A percentile compares a stretch with the other conserved stretches of the same genome.
phyloP scores from a whole-genome alignment of 2,113 vertebrate genomes.

The Cololabis saira region DNA sequence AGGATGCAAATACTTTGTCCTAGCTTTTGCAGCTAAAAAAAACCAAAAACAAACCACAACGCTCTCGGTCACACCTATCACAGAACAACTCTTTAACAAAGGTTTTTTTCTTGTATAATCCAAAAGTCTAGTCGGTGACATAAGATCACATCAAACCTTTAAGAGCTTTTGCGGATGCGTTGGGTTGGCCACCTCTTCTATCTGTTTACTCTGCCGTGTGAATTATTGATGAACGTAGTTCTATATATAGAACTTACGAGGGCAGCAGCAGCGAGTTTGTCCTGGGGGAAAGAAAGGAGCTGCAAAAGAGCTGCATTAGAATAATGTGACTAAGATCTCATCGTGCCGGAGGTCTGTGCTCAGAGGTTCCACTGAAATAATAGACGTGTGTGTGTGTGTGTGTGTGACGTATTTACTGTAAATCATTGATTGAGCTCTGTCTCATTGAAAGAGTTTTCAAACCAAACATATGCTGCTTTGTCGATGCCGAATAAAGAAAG shows the following conservation, averaged over 20 bases:
- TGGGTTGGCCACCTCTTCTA: constrained; percentile 37
- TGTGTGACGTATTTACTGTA: neutral
- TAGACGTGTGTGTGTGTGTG: neutral
- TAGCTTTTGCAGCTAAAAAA: neutral
- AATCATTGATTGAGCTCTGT: constrained; percentile 6
- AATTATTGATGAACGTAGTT: constrained; percentile 65
- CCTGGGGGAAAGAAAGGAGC: constrained; percentile 41
- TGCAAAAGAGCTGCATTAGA: constrained; percentile 43
- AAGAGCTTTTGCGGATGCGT: constrained; percentile 39
- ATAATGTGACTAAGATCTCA: constrained; percentile 16
- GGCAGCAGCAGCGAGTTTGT: constrained; percentile 43
- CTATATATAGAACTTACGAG: constrained; percentile 61
- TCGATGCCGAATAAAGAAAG: no score
- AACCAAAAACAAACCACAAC: neutral
- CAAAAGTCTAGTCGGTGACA: constrained; percentile 8
- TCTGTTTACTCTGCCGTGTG: constrained; percentile 58
- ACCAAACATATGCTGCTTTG: neutral
- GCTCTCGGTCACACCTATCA: neutral
- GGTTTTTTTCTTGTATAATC: constrained; percentile 13
- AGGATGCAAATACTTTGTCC: neutral
- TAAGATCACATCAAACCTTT: constrained; percentile 41
- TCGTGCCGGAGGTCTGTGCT: neutral
- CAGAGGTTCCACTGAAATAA: neutral
- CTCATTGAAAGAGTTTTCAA: neutral
- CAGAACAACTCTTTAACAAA: neutral